Evolutionary conservation across 2,888 invertebrate genomes (phyloP).

Genomic region (Allacma fusca): DNA sequence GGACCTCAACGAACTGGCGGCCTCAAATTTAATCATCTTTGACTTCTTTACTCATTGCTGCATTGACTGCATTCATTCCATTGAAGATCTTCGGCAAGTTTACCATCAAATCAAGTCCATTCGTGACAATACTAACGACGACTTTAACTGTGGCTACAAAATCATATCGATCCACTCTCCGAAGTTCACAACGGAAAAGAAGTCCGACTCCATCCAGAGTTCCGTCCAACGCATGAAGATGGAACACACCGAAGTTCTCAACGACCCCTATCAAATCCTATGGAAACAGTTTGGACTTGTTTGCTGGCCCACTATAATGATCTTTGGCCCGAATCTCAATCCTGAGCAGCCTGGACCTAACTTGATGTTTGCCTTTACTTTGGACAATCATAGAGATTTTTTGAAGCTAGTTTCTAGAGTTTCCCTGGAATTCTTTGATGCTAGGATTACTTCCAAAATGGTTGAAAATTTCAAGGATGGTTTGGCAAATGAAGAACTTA

Average conservation of each 20-base stretch:
- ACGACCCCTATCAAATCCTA: slow-evolving; percentile 78
- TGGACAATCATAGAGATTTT: slow-evolving; percentile 81
- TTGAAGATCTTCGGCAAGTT: slow-evolving; percentile 53
- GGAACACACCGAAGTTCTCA: slow-evolving; percentile 83
- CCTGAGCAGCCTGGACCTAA: slow-evolving; percentile 72
- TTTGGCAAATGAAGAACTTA: too few species aligned
- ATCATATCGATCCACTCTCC: slow-evolving; percentile 79
- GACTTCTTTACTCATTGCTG: slow-evolving; percentile 98
- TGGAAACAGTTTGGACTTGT: slow-evolving; percentile 83
- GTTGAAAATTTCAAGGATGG: too few species aligned
- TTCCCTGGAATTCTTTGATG: slow-evolving; percentile 35
- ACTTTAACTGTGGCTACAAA: slow-evolving; percentile 46
- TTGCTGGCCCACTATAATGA: slow-evolving; percentile 91
- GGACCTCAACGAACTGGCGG: slow-evolving; percentile 70
- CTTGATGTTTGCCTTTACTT: slow-evolving; percentile 80
- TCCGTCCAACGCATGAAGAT: slow-evolving; percentile 87
- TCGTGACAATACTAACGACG: background rate
- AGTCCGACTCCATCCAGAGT: slow-evolving; percentile 77
- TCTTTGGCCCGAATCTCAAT: slow-evolving; percentile 69
- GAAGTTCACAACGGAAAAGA: slow-evolving; percentile 90
- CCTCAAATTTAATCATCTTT: slow-evolving; percentile 78
- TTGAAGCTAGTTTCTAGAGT: slow-evolving; percentile 64
- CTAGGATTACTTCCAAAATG: too few species aligned
- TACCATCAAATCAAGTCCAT: slow-evolving; percentile 2
- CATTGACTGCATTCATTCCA: slow-evolving; percentile 90